A percentile compares a stretch with the other conserved stretches of the same genome.
phyloP scores from a whole-genome alignment of 2,113 vertebrate species.

The Patagioenas fasciata region DNA sequence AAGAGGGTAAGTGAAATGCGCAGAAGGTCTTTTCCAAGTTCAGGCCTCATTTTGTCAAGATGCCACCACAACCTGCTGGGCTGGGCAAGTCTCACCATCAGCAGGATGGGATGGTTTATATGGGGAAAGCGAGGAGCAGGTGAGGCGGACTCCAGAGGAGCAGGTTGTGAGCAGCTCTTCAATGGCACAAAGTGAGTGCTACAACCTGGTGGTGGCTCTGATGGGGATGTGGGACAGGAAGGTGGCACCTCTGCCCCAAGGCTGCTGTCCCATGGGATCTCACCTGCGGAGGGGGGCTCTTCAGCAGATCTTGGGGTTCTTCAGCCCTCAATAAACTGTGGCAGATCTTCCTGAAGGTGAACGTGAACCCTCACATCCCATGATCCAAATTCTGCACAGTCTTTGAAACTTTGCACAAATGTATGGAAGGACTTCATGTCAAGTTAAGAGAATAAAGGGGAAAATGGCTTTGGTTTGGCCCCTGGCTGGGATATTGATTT shows the following conservation, averaged over 20 bases:
- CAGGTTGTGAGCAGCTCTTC: too few species aligned
- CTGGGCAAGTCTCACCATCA: not conserved
- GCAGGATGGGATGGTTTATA: not conserved
- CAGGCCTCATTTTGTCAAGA: not conserved
- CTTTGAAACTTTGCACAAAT: not conserved
- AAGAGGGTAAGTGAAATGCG: not conserved
- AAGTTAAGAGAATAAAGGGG: not conserved
- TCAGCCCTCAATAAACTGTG: not conserved
- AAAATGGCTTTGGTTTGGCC: not conserved
- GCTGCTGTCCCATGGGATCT: not conserved
- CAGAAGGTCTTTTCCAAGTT: not conserved
- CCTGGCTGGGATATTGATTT: fast-evolving
- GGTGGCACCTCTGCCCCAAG: not conserved
- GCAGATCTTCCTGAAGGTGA: not conserved
- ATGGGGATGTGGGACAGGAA: not conserved
- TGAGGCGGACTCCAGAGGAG: fast-evolving
- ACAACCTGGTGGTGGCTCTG: not conserved
- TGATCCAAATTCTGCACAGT: fast-evolving
- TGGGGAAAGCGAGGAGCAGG: fast-evolving
- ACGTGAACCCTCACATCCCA: fast-evolving
- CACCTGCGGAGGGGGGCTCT: fast-evolving
- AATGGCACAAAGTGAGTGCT: not conserved
- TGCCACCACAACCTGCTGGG: not conserved
- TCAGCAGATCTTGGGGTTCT: not conserved
- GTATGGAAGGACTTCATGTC: fast-evolving